phyloP scores from a whole-genome alignment of 1,140 invertebrate genomes.

The Dermatophagoides farinae region DNA sequence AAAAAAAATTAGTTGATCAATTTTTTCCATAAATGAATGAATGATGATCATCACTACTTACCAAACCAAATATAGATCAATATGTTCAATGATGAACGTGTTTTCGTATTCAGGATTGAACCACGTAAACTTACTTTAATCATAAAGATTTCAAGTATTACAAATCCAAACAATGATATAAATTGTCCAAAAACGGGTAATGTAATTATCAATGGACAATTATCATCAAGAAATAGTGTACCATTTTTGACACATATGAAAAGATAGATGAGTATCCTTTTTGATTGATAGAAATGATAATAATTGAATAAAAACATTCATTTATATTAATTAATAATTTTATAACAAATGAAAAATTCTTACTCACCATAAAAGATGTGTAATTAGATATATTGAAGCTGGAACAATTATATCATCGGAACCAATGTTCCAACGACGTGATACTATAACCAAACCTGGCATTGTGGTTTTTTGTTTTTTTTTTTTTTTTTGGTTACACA shows the following conservation, averaged over 20 bases:
- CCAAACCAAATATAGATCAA: slow-evolving; percentile 56
- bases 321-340: slow-evolving; percentile 1
- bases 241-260: slow-evolving; percentile 37
- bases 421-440: slow-evolving; percentile 63
- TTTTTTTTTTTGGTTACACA: neutral
- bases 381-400: slow-evolving; percentile 45
- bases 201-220: slow-evolving; percentile 32
- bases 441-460: slow-evolving; percentile 66
- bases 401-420: slow-evolving; percentile 72
- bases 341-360: neutral
- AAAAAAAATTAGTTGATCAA: no score
- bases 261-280: slow-evolving; percentile 29
- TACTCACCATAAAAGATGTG: slow-evolving; percentile 57
- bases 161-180: slow-evolving; percentile 40
- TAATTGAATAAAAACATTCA: no score
- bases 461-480: slow-evolving; percentile 27
- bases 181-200: slow-evolving; percentile 49
- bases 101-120: slow-evolving; percentile 52
- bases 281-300: slow-evolving; percentile 31
- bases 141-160: slow-evolving; percentile 48
- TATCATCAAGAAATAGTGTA: slow-evolving; percentile 29
- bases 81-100: slow-evolving; percentile 53
- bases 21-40: neutral
- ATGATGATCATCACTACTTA: slow-evolving; percentile 29
- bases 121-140: slow-evolving; percentile 54